Conservation (phyloP, 2,797 vertebrate species). For the Amphiprion clarkii region DNA sequence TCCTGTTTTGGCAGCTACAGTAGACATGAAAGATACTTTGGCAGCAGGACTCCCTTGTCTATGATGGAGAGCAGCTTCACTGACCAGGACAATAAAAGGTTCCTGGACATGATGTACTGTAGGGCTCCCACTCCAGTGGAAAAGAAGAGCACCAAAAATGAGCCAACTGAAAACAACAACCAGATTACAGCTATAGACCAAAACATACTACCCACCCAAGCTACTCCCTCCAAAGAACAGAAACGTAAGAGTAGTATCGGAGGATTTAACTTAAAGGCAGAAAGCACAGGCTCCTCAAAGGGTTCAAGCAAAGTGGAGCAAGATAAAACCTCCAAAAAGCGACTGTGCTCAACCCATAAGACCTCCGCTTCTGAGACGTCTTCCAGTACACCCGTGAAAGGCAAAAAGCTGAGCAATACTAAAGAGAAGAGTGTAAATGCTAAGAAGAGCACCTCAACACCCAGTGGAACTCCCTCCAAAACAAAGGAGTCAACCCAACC, state of each 20-base stretch:
- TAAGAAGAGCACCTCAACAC: slow-evolving; percentile 86
- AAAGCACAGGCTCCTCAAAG: slow-evolving; percentile 82
- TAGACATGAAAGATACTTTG: slow-evolving; percentile 88
- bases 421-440: slow-evolving; percentile 87
- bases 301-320: slow-evolving; percentile 85
- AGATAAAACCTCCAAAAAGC: slow-evolving; percentile 88
- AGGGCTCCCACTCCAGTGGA: slow-evolving; percentile 86
- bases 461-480: slow-evolving; percentile 84
- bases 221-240: slow-evolving; percentile 90
- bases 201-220: slow-evolving; percentile 84
- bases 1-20: slow-evolving; percentile 93
- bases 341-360: slow-evolving; percentile 86
- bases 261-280: slow-evolving; percentile 82
- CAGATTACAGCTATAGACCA: slow-evolving; percentile 93
- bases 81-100: slow-evolving; percentile 86
- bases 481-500: slow-evolving; percentile 83
- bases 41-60: slow-evolving; percentile 91
- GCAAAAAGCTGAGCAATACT: slow-evolving; percentile 85
- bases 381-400: slow-evolving; percentile 86
- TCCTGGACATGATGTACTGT: slow-evolving; percentile 82
- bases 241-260: slow-evolving; percentile 84
- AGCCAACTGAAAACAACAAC: slow-evolving; percentile 94
- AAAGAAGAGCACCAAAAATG: slow-evolving; percentile 83
- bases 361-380: slow-evolving; percentile 79
- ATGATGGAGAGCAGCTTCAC: slow-evolving; percentile 91